Percentiles rank a stretch among this genome's conserved stretches.
Conservation (phyloP, 2,113 vertebrate genomes). For the Phodopus roborovskii region DNA sequence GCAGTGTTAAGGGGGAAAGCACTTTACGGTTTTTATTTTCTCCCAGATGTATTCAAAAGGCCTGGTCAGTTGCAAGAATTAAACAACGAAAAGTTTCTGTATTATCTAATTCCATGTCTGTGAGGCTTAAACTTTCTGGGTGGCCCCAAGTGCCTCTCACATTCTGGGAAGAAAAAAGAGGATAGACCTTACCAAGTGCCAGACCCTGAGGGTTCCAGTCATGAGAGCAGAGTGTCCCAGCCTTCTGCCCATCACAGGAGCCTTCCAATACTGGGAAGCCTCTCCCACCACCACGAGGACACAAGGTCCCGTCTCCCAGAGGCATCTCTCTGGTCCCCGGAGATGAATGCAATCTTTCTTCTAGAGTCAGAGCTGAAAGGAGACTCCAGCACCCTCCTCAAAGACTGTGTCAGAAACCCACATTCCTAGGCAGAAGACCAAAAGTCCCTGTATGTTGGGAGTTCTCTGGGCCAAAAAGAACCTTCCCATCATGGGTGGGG, state of each 20-base stretch:
- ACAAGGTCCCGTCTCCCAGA: too few relatives aligned
- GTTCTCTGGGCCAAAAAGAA: neutral
- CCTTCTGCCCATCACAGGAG: neutral
- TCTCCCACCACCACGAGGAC: neutral
- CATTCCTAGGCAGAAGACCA: constrained; percentile 17
- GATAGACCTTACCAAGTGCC: neutral
- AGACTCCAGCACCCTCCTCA: neutral
- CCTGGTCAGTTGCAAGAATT: constrained; percentile 8
- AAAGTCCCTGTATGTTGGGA: neutral
- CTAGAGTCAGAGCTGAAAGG: neutral
- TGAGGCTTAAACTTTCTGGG: neutral
- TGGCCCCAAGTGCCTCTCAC: neutral
- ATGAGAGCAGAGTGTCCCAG: neutral
- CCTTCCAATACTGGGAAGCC: neutral
- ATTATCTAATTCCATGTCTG: neutral
- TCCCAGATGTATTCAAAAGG: neutral
- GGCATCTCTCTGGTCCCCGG: too few relatives aligned
- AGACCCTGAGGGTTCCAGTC: neutral
- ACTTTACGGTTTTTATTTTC: neutral
- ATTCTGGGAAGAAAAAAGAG: neutral
- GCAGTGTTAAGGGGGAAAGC: too few relatives aligned
- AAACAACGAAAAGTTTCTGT: neutral
- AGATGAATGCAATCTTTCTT: neutral
- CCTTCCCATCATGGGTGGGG: neutral
- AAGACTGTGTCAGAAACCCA: neutral